phyloP scores from a whole-genome alignment of 2,113 vertebrate species.

The Cathartes aura region DNA sequence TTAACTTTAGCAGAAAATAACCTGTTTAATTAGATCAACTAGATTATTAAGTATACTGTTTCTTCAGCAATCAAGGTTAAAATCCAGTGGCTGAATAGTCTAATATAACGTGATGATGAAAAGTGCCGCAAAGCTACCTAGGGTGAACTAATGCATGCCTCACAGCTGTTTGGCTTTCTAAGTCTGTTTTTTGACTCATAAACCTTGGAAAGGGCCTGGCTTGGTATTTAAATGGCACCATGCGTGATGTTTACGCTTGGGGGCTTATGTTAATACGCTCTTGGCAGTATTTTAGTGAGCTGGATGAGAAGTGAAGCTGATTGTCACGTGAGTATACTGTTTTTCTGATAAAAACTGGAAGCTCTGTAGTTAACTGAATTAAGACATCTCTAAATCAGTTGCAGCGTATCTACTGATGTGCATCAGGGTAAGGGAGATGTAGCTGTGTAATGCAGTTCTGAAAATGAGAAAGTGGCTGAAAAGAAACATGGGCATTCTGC shows the following conservation, averaged over 20 bases:
- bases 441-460: not conserved
- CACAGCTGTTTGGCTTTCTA: not conserved
- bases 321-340: rapidly evolving
- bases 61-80: not conserved
- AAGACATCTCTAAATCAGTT: not conserved
- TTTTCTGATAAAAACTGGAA: not conserved
- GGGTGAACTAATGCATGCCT: not conserved
- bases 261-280: not conserved
- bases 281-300: not conserved
- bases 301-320: not conserved
- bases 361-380: not conserved
- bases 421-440: not conserved
- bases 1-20: not conserved
- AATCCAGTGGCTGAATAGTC: not conserved
- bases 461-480: not conserved
- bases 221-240: not conserved
- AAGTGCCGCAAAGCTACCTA: not conserved
- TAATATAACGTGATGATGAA: rapidly evolving
- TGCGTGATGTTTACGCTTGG: not conserved
- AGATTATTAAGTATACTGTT: not conserved
- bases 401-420: rapidly evolving
- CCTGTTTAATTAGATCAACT: not conserved
- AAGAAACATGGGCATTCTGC: not conserved
- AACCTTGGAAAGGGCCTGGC: not conserved
- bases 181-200: not conserved